Conservation (phyloP, 2,797 vertebrate species). For the Oreortyx pictus region DNA sequence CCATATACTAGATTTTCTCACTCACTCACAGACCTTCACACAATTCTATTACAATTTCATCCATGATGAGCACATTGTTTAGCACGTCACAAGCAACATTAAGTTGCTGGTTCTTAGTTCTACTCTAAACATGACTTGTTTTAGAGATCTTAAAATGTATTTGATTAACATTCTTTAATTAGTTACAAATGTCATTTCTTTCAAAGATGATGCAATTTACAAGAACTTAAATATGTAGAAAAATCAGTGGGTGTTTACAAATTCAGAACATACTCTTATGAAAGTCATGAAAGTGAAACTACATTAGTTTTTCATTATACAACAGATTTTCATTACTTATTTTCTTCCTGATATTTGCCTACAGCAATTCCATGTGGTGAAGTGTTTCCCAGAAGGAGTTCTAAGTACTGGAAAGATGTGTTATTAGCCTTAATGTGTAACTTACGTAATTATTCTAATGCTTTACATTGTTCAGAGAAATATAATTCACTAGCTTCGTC, state of each 20-base stretch:
- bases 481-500: not conserved
- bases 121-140: not conserved
- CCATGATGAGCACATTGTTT: not conserved
- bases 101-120: not conserved
- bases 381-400: not conserved
- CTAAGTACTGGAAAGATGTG: not conserved
- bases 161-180: not conserved
- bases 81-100: not conserved
- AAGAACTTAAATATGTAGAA: not conserved
- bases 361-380: not conserved
- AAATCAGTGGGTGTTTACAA: slow-evolving; percentile 3
- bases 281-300: not conserved
- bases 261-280: not conserved
- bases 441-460: not conserved
- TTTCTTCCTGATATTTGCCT: not conserved
- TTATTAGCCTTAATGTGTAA: not conserved
- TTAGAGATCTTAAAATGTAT: not conserved
- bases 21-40: not conserved
- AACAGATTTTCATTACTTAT: not conserved
- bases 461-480: not conserved
- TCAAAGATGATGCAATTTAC: not conserved
- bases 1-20: not conserved
- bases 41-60: not conserved
- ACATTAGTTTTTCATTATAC: not conserved
- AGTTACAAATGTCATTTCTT: not conserved